Evolutionary conservation across 2,888 invertebrate species (phyloP).

Genomic region (Amiota mariae): DNA sequence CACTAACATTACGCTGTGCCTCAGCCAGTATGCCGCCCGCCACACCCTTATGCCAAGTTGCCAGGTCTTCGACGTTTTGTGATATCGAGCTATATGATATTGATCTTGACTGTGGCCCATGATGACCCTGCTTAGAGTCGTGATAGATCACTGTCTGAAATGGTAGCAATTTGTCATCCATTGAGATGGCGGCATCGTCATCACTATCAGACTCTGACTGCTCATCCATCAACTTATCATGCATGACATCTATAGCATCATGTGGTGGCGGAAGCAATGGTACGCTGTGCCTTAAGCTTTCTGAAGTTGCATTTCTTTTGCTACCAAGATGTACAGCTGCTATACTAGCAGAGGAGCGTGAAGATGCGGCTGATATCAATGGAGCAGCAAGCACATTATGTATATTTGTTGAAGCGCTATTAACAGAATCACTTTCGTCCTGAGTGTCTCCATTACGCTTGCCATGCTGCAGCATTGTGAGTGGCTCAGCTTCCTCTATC

Average conservation of each 20-base stretch:
- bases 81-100: constrained; percentile 76
- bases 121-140: constrained; percentile 69
- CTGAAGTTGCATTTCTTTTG: constrained; percentile 36
- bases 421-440: constrained; percentile 62
- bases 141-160: constrained; percentile 76
- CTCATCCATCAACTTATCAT: neutral
- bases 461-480: constrained; percentile 66
- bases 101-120: constrained; percentile 74
- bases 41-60: constrained; percentile 55
- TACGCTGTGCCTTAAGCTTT: constrained; percentile 43
- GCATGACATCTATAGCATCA: constrained; percentile 30
- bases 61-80: constrained; percentile 69
- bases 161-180: constrained; percentile 72
- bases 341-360: constrained; percentile 42
- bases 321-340: constrained; percentile 35
- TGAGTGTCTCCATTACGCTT: constrained; percentile 46
- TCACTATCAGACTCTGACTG: neutral
- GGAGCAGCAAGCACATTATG: constrained; percentile 72
- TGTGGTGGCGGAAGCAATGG: constrained; percentile 20
- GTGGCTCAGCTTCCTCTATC: constrained; percentile 77
- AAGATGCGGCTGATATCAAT: constrained; percentile 73
- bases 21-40: constrained; percentile 66
- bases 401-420: constrained; percentile 70
- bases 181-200: constrained; percentile 32
- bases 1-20: constrained; percentile 69